Evolutionary conservation across 2,113 vertebrate species (phyloP).

Genomic region (Colistium nudipinnis): DNA sequence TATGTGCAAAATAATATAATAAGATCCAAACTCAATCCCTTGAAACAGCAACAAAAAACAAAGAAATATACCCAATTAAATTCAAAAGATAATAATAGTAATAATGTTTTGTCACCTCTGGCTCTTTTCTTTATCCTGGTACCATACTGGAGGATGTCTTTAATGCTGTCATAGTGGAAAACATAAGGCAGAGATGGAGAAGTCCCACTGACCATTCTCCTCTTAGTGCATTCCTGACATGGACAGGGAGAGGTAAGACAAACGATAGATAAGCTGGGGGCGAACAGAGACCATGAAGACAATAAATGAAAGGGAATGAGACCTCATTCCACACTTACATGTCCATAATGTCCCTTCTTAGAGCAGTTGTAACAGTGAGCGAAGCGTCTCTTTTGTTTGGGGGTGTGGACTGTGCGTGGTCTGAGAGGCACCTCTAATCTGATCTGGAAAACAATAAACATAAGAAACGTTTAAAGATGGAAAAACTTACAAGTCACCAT

Average conservation of each 20-base stretch:
- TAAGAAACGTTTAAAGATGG: background rate
- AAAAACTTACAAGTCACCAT: background rate
- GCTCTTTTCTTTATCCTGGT: conserved; percentile 16
- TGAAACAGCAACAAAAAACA: background rate
- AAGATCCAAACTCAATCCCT: background rate
- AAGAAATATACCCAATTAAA: background rate
- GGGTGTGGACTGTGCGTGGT: background rate
- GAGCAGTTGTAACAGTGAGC: conserved; percentile 76
- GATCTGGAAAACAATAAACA: conserved; percentile 37
- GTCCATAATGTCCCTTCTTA: conserved; percentile 65
- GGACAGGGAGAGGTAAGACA: conserved; percentile 7
- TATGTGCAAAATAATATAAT: too few relatives aligned
- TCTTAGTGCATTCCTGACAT: conserved; percentile 67
- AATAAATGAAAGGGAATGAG: background rate
- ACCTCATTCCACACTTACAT: conserved; percentile 53
- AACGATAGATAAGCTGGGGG: background rate
- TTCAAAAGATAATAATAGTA: background rate
- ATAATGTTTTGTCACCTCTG: conserved; percentile 59
- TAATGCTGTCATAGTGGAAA: conserved; percentile 61
- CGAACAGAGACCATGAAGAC: background rate
- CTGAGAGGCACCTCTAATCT: conserved; percentile 43
- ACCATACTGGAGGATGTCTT: conserved; percentile 33
- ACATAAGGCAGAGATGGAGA: conserved; percentile 67
- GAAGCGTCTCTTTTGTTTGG: background rate
- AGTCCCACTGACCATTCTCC: conserved; percentile 68